Evolutionary conservation across 1,140 invertebrate genomes (phyloP).

Genomic region (Hormaphis cornu): DNA sequence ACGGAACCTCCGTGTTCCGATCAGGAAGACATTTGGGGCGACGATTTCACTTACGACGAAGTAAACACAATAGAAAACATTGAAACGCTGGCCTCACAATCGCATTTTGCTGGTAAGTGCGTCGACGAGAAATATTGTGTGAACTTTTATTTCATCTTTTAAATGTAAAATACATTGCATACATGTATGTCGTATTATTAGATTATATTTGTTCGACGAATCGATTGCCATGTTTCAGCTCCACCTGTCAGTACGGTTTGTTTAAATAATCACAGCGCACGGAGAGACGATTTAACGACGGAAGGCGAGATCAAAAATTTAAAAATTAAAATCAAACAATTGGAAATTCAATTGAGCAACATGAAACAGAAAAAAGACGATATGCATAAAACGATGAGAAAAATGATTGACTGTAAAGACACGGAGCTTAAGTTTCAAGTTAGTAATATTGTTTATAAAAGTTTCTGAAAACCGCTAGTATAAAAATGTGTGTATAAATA

Average conservation of each 20-base stretch:
- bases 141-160: background rate
- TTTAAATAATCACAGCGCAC: background rate
- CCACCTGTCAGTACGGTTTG: background rate
- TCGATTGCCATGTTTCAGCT: background rate
- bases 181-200: too few species aligned
- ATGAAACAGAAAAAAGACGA: slow-evolving; percentile 27
- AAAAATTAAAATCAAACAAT: slow-evolving; percentile 15
- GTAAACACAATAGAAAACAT: slow-evolving; percentile 10
- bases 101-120: background rate
- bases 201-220: too few species aligned
- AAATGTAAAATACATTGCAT: too few species aligned
- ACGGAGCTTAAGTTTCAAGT: slow-evolving; percentile 22
- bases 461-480: background rate
- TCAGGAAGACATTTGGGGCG: slow-evolving; percentile 23
- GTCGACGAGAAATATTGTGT: background rate
- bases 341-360: slow-evolving; percentile 18
- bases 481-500: background rate
- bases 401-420: slow-evolving; percentile 2
- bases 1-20: background rate
- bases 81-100: slow-evolving; percentile 8
- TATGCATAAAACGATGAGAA: slow-evolving; percentile 7
- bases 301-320: slow-evolving; percentile 24
- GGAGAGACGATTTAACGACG: background rate
- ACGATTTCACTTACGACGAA: slow-evolving; percentile 21
- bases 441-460: background rate